Percentiles rank a stretch among this genome's conserved stretches.
These are phyloP conservation scores for Camponotus vicinus DNA, from an alignment of 1,140 invertebrate species.

Conservation along the genomic window DNA sequence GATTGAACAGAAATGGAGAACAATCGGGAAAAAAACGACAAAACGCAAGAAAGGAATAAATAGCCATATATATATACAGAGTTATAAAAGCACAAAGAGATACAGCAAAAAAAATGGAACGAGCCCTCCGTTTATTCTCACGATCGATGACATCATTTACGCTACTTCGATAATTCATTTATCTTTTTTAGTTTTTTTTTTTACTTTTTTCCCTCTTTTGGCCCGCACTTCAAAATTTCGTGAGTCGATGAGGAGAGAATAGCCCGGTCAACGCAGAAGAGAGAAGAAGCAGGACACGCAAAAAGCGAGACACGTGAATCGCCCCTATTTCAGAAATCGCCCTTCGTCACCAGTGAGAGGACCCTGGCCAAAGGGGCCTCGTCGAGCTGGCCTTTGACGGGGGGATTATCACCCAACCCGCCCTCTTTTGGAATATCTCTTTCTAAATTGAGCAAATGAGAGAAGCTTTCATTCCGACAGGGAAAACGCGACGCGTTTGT, in stretches of 20 bases:
- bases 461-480: slow-evolving; percentile 19
- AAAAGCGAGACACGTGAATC: slow-evolving; percentile 64
- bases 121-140: slow-evolving; percentile 52
- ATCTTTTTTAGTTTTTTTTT: slow-evolving; percentile 54
- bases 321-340: slow-evolving; percentile 62
- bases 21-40: slow-evolving; percentile 3
- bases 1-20: slow-evolving; percentile 22
- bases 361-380: not conserved
- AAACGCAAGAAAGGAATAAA: slow-evolving; percentile 5
- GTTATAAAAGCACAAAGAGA: slow-evolving; percentile 32
- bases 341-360: slow-evolving; percentile 25
- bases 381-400: slow-evolving; percentile 34
- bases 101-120: slow-evolving; percentile 16
- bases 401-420: slow-evolving; percentile 48
- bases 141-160: slow-evolving; percentile 67
- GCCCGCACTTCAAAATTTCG: slow-evolving; percentile 62
- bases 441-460: slow-evolving; percentile 58
- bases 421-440: slow-evolving; percentile 71
- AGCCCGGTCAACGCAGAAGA: slow-evolving; percentile 7
- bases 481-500: slow-evolving; percentile 6
- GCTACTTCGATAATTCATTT: slow-evolving; percentile 68
- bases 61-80: slow-evolving; percentile 6
- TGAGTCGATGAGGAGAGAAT: slow-evolving; percentile 24
- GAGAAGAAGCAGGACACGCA: slow-evolving; percentile 64
- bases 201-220: slow-evolving; percentile 62